A percentile compares a stretch with the other conserved stretches of the same genome.
Evolutionary conservation across 2,113 vertebrate genomes (phyloP).

Genomic region (Neogale vison): DNA sequence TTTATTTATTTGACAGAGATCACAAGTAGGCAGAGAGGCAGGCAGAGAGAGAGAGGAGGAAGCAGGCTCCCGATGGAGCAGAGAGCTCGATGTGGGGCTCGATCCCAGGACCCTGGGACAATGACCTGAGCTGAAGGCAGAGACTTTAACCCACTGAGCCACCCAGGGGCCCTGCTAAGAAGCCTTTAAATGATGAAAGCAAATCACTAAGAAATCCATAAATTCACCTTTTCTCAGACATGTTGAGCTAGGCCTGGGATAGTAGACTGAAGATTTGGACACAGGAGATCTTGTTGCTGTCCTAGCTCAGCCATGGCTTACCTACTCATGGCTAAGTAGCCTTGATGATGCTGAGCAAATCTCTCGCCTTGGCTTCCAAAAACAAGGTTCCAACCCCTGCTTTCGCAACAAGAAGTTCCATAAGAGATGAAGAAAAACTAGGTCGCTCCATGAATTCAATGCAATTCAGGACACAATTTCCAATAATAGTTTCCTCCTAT

Average conservation of each 20-base stretch:
- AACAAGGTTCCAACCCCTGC: not conserved
- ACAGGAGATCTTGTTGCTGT: not conserved
- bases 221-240: not conserved
- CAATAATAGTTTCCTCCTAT: conserved; percentile 20
- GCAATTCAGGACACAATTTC: conserved; percentile 36
- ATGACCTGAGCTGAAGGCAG: no score
- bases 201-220: not conserved
- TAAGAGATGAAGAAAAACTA: conserved; percentile 55
- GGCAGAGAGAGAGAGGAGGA: no score
- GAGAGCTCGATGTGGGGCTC: no score
- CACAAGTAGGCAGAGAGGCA: no score
- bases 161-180: not conserved
- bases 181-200: not conserved
- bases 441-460: conserved; percentile 31
- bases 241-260: not conserved
- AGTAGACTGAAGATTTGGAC: not conserved
- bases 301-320: not conserved
- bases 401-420: conserved; percentile 8
- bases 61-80: no score
- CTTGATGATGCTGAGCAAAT: not conserved
- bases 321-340: not conserved
- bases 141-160: no score
- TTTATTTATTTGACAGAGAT: no score
- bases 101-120: no score
- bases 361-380: conserved; percentile 28